phyloP scores from a whole-genome alignment of 2,888 invertebrate species.

The Pardosa pseudoannulata region DNA sequence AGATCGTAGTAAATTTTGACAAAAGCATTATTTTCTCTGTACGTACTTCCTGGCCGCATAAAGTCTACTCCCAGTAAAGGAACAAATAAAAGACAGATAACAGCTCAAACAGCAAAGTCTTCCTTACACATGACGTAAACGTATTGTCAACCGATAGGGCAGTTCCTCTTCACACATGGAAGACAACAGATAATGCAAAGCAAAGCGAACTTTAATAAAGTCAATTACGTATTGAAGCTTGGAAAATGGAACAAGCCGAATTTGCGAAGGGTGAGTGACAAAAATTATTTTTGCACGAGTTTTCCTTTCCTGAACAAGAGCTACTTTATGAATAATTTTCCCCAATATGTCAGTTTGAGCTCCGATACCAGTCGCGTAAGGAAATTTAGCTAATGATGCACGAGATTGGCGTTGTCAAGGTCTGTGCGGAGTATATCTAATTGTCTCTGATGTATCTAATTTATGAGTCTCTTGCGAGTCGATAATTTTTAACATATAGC shows the following conservation, averaged over 20 bases:
- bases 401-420: too few relatives aligned
- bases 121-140: neutral
- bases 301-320: neutral
- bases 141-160: conserved; percentile 12
- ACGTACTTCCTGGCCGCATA: neutral
- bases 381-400: too few relatives aligned
- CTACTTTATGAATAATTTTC: too few relatives aligned
- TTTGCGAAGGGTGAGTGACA: neutral
- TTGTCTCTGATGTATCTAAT: too few relatives aligned
- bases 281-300: neutral
- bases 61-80: neutral
- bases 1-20: too few relatives aligned
- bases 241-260: neutral
- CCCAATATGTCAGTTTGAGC: too few relatives aligned
- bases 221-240: too few relatives aligned
- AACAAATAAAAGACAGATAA: neutral
- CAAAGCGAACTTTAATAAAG: too few relatives aligned
- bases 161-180: conserved; percentile 3
- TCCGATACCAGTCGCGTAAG: too few relatives aligned
- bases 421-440: too few relatives aligned
- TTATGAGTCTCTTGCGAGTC: too few relatives aligned
- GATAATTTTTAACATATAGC: too few relatives aligned
- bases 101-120: neutral
- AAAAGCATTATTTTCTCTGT: neutral
- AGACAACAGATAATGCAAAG: neutral